Evolutionary conservation across 2,888 invertebrate species (phyloP).

Genomic region (Dioctria linearis): DNA sequence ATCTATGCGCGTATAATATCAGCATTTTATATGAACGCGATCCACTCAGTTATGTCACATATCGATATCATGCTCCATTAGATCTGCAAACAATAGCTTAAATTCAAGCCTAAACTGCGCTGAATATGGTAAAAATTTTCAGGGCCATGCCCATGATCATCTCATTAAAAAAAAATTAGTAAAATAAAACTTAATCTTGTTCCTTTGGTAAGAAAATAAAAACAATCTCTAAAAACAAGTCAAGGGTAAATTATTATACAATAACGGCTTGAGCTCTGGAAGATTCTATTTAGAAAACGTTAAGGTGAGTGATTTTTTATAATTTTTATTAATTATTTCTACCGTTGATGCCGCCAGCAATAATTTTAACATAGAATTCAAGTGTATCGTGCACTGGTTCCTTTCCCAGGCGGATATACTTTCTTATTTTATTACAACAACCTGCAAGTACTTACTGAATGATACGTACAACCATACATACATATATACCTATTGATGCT

Average conservation of each 20-base stretch:
- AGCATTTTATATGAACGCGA: not conserved
- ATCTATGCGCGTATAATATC: not conserved
- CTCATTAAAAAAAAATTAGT: not conserved
- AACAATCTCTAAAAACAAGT: slow-evolving; percentile 2
- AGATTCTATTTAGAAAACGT: not conserved
- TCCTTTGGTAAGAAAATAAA: not conserved
- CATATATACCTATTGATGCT: not conserved
- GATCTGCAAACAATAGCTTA: not conserved
- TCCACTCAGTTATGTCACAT: not conserved
- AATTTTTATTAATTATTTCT: no score
- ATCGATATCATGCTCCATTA: not conserved
- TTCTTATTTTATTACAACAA: no score
- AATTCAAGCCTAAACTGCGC: not conserved
- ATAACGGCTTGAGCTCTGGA: not conserved
- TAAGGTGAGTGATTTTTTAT: not conserved
- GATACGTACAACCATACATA: not conserved
- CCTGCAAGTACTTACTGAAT: not conserved
- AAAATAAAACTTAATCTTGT: not conserved
- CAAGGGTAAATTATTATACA: slow-evolving; percentile 14
- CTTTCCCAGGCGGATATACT: no score
- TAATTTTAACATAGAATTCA: not conserved
- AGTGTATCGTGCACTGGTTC: no score
- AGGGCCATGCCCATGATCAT: not conserved
- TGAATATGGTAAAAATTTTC: not conserved
- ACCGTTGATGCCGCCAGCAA: not conserved